A percentile compares a stretch with the other conserved stretches of the same genome.
Evolutionary conservation across 2,113 vertebrate species (phyloP).

Genomic region (Osmerus mordax): DNA sequence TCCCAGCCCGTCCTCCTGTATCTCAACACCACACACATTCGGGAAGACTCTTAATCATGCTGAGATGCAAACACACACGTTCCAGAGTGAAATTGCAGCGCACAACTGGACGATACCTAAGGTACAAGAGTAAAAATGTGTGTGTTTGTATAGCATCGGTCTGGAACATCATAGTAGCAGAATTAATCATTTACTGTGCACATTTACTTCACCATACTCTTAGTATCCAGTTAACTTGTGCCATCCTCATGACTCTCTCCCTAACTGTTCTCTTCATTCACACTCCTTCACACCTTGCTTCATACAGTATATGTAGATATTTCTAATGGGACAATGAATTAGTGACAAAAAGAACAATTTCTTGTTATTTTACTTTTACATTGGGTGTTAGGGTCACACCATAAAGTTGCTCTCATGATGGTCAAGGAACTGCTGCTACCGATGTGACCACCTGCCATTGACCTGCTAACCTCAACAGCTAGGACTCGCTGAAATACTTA

Average conservation of each 20-base stretch:
- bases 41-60: constrained; percentile 37
- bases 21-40: constrained; percentile 38
- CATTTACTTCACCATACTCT: constrained; percentile 65
- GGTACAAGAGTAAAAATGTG: constrained; percentile 34
- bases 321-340: constrained; percentile 8
- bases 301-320: no score
- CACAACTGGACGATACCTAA: constrained; percentile 47
- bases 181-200: constrained; percentile 56
- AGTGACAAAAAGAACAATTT: constrained; percentile 3
- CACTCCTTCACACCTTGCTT: constrained; percentile 42
- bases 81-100: constrained; percentile 46
- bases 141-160: constrained; percentile 33
- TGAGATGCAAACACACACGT: constrained; percentile 47
- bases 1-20: constrained; percentile 35
- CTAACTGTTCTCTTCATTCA: constrained; percentile 23
- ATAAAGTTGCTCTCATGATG: constrained; percentile 11
- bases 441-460: constrained; percentile 35
- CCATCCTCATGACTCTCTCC: constrained; percentile 39
- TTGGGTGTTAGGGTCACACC: constrained; percentile 13
- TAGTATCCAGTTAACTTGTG: constrained; percentile 64
- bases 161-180: constrained; percentile 45
- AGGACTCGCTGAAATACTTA: constrained; percentile 28
- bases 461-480: constrained; percentile 53
- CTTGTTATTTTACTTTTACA: not conserved
- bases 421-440: constrained; percentile 57